Percentiles rank a stretch among this genome's conserved stretches.
These are phyloP conservation scores for Drosophila koepferae DNA, from an alignment of 2,888 invertebrate species.

Conservation along the genomic window DNA sequence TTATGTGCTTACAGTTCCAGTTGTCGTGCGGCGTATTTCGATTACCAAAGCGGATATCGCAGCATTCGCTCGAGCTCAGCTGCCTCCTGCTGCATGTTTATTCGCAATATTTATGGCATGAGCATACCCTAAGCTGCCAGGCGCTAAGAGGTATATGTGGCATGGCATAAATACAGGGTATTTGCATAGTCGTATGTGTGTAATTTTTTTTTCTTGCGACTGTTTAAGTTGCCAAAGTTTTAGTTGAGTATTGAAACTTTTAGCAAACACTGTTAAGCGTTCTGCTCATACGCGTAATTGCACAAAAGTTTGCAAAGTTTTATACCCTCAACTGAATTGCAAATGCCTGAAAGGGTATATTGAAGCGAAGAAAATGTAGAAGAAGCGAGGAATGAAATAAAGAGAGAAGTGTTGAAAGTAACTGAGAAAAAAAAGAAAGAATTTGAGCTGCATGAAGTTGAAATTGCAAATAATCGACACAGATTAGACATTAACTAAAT, in stretches of 20 bases:
- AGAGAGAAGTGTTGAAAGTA: too few relatives aligned
- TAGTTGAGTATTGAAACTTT: conserved; percentile 18
- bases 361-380: background rate
- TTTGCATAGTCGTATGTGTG: background rate
- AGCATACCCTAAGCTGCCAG: background rate
- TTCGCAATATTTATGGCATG: conserved; percentile 10
- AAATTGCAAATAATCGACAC: too few relatives aligned
- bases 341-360: background rate
- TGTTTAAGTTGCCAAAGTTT: background rate
- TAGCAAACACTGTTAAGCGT: conserved; percentile 35
- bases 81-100: background rate
- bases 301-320: conserved; percentile 16
- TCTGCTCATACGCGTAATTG: conserved; percentile 31
- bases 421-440: too few relatives aligned
- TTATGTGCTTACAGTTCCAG: background rate
- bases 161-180: background rate
- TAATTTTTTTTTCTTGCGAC: background rate
- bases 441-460: too few relatives aligned
- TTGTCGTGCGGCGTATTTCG: conserved; percentile 53
- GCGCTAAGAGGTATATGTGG: background rate
- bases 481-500: too few relatives aligned
- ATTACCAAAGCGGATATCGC: conserved; percentile 70
- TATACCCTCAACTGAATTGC: background rate
- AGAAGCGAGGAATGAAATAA: background rate
- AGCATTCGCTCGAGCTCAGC: conserved; percentile 27